Base-by-base conservation (phyloP, 2,888 invertebrate species). In the Athalia cordata region DNA sequence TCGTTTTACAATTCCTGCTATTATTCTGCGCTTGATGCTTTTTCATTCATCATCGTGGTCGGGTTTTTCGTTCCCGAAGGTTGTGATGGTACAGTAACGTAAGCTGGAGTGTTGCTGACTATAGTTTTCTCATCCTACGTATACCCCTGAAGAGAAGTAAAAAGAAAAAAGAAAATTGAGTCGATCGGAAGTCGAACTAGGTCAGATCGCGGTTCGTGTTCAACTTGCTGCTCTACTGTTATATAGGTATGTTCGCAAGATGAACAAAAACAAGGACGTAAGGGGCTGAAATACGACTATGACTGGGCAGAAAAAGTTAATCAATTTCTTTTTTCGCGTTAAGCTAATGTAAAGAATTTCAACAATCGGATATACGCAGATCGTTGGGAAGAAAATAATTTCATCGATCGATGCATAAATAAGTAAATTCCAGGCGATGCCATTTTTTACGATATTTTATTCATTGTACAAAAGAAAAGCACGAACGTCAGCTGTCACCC, bases 41-140 rank as follows among this genome's bases (percentile, higher is more conserved):
- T 68, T 68, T 55, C 68, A 55, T 68, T 68, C 68, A 68, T 68
- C 68, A 55, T 47, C 68, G 68, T 68, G 9, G n/a, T 59, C 67
- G 68, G 29, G 68, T 68, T 68, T 29, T 55, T 67, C 55, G 6
- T 11, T 68, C 52, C 52, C 29, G 8, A 8, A 5, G 29, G 29
- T 29, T 29, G 29, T 29, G 29, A 29, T 29, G 29, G 29, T 2
- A 29, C 2, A 29, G 29, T 29, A 29, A 29, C 29, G 29, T 29
- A 29, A 29, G 2, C 29, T 29, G 29, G 29, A 29, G 29, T 29
- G 29, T 66, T 49, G 49, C 59, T 13, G 68, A 50, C 52, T 52
- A 68, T 68, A 55, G 68, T 68, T 68, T 68, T 55, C 50, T 68
- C 68, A 55, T 52, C 55, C 29, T 11, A 11, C 29, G 29, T 29